A percentile compares a stretch with the other conserved stretches of the same genome.
Evolutionary conservation across 2,888 invertebrate species (phyloP).

Genomic region (Limnephilus rhombicus): DNA sequence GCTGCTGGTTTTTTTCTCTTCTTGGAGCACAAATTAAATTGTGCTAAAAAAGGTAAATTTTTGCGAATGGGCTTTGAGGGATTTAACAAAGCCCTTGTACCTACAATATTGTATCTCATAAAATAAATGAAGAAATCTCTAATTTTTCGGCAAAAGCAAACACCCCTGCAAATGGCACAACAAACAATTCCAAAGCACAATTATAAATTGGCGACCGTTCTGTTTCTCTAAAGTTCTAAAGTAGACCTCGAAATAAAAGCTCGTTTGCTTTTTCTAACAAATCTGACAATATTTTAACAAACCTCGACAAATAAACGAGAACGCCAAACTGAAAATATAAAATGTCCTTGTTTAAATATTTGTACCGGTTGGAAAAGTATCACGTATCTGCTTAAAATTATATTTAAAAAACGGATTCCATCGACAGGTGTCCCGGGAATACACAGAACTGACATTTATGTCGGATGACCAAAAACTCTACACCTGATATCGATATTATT

Average conservation of each 20-base stretch:
- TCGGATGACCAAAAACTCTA: constrained; percentile 19
- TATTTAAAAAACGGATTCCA: neutral
- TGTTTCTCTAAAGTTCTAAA: neutral
- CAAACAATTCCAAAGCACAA: neutral
- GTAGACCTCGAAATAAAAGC: neutral
- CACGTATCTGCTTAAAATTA: too few relatives aligned
- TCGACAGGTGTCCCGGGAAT: constrained; percentile 19
- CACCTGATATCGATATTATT: neutral
- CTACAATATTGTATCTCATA: neutral
- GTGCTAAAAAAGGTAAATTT: too few relatives aligned
- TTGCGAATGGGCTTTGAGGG: too few relatives aligned
- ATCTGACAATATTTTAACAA: neutral
- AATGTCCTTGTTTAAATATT: neutral
- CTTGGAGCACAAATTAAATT: too few relatives aligned
- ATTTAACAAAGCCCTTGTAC: neutral
- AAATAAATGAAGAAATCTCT: neutral
- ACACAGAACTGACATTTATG: neutral
- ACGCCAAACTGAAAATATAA: neutral
- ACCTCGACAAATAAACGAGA: neutral
- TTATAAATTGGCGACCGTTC: neutral
- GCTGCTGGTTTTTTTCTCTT: too few relatives aligned
- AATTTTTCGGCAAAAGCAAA: neutral
- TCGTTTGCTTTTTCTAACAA: neutral
- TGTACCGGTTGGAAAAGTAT: neutral
- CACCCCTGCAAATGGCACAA: neutral